Evolutionary conservation across 2,797 vertebrate species (phyloP), one percentile per base, ranked within the genome.

Genomic region (Enteromius trimaculatus): DNA sequence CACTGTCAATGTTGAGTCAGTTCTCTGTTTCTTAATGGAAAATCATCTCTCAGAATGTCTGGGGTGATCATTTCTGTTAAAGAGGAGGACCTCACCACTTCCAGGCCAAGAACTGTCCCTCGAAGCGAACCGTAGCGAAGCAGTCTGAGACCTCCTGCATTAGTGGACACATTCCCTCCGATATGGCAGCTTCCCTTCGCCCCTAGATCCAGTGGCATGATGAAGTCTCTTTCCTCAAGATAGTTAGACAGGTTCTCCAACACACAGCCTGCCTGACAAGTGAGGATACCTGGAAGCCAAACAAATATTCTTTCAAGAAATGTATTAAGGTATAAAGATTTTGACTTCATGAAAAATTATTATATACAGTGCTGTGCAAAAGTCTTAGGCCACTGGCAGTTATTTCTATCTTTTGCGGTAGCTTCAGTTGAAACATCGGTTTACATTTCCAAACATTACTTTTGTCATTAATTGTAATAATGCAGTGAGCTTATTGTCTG

Each of bases 161-260:
- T 99, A 6, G 98, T 99, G 0, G 97, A 95, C 89, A 99, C 96
- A 0, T 99, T 99, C 0, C 98, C 98, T 31, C 98, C 98, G 0
- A 99, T 97, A 81, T 99, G 98, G 74, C 98, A 99, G 89, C 96
- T 99, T 11, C 98, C 98, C 85, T 99, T 99, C 0, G 98, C 96
- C 1, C 97, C 98, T 31, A 99, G 85, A 89, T 99, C 98, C 6
- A 99, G 94, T 0, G 98, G 98, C 97, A 99, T 97, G 86, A 97
- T 87, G 86, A 96, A 96, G 21, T 94, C 95, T 17, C 79, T 91
- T 51, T 95, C 92, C 87, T 96, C 96, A 82, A 98, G 81, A 23
- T 96, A 96, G 4, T 83, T 88, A 0, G 91, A 96, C 88, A 99
- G 92, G 42, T 91, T 94, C 91, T 99, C 97, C 88, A 99, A 86